Evolutionary conservation across 1,140 invertebrate species (phyloP).

Genomic region (Spodoptera frugiperda): DNA sequence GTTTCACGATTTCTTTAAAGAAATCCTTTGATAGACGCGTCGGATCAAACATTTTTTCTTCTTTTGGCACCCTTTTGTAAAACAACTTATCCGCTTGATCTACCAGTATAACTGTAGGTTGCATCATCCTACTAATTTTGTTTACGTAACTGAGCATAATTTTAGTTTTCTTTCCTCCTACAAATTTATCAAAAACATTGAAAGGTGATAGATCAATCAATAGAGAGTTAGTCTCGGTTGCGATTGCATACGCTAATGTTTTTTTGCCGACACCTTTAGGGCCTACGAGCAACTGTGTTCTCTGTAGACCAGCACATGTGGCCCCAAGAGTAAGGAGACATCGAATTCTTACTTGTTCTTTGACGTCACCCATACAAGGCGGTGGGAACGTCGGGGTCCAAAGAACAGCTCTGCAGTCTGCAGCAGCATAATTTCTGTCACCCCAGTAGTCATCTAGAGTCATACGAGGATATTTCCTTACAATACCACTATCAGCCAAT

Average conservation of each 20-base stretch:
- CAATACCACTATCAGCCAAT: conserved; percentile 76
- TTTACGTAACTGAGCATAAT: conserved; percentile 77
- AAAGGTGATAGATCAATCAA: conserved; percentile 78
- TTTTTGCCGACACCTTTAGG: conserved; percentile 75
- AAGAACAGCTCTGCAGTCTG: conserved; percentile 71
- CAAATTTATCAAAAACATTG: conserved; percentile 77
- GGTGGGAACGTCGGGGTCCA: conserved; percentile 78
- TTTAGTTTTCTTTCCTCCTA: conserved; percentile 74
- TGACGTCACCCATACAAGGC: conserved; percentile 73
- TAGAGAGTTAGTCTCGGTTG: conserved; percentile 78
- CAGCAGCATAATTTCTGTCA: conserved; percentile 76
- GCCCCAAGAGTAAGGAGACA: conserved; percentile 74
- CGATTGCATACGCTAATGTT: conserved; percentile 75
- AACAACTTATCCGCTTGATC: conserved; percentile 94
- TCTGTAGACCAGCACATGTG: conserved; percentile 64
- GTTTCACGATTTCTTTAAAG: conserved; percentile 89
- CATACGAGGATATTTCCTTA: conserved; percentile 70
- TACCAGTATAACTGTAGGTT: conserved; percentile 94
- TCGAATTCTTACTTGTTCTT: conserved; percentile 74
- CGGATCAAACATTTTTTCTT: conserved; percentile 85
- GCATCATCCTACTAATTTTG: conserved; percentile 88
- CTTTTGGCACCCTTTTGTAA: conserved; percentile 90
- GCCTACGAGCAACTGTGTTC: conserved; percentile 72
- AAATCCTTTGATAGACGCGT: conserved; percentile 90
- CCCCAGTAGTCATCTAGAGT: conserved; percentile 78